These are phyloP conservation scores for Sitobion miscanthi DNA, from an alignment of 1,140 invertebrate genomes.

Conservation along the genomic window DNA sequence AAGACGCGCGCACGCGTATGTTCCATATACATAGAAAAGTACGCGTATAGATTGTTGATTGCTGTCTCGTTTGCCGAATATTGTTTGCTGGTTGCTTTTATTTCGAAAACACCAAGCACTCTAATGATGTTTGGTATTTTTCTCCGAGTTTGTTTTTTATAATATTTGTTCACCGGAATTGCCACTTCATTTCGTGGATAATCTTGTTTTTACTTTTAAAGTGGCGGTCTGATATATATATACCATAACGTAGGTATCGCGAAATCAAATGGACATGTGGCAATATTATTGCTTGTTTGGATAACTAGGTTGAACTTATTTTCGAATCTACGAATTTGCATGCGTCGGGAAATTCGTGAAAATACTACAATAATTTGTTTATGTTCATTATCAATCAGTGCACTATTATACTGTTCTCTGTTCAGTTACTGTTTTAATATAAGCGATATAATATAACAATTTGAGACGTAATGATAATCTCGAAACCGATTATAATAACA, in stretches of 20 bases:
- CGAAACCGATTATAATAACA: neutral
- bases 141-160: neutral
- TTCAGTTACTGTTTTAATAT: neutral
- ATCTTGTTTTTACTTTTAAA: neutral
- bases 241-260: neutral
- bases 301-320: neutral
- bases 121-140: neutral
- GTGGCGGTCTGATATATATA: neutral
- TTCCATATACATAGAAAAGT: neutral
- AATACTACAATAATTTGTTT: neutral
- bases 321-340: neutral
- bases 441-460: neutral
- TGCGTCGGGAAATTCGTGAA: neutral
- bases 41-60: conserved; percentile 7
- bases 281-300: neutral
- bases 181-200: neutral
- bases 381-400: neutral
- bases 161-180: neutral
- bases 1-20: neutral
- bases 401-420: neutral
- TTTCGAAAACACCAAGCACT: neutral
- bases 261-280: neutral
- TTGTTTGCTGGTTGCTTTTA: neutral
- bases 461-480: neutral
- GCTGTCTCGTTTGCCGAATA: neutral